Conservation (phyloP, 2,113 vertebrate species). For the Corythaeola cristata region DNA sequence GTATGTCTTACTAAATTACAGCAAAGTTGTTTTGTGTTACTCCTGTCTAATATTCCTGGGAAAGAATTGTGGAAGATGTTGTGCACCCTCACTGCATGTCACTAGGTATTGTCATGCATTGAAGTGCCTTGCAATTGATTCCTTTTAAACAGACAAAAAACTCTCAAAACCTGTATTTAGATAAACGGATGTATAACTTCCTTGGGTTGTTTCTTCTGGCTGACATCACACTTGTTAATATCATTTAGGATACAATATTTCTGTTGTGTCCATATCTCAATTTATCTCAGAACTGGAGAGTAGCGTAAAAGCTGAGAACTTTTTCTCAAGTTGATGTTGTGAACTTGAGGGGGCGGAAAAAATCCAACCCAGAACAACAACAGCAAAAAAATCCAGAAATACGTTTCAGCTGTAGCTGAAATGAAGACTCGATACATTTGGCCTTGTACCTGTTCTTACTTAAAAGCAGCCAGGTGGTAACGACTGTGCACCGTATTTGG, state of each 20-base stretch:
- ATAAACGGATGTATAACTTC: neutral
- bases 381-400: neutral
- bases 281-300: neutral
- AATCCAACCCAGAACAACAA: neutral
- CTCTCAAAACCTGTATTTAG: neutral
- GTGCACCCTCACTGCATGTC: neutral
- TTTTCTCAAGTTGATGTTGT: neutral
- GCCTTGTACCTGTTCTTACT: neutral
- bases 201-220: no score
- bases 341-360: neutral
- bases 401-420: neutral
- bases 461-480: neutral
- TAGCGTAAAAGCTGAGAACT: neutral
- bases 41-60: neutral
- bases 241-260: neutral
- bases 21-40: neutral
- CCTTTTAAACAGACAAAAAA: neutral
- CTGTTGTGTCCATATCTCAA: fast-evolving
- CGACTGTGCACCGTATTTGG: neutral
- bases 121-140: neutral
- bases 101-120: fast-evolving
- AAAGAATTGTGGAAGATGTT: neutral
- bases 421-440: neutral
- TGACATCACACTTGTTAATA: neutral
- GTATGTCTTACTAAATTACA: neutral